A percentile compares a stretch with the other conserved stretches of the same genome.
phyloP scores from a whole-genome alignment of 2,113 vertebrate genomes.

The Harpagus bidentatus region DNA sequence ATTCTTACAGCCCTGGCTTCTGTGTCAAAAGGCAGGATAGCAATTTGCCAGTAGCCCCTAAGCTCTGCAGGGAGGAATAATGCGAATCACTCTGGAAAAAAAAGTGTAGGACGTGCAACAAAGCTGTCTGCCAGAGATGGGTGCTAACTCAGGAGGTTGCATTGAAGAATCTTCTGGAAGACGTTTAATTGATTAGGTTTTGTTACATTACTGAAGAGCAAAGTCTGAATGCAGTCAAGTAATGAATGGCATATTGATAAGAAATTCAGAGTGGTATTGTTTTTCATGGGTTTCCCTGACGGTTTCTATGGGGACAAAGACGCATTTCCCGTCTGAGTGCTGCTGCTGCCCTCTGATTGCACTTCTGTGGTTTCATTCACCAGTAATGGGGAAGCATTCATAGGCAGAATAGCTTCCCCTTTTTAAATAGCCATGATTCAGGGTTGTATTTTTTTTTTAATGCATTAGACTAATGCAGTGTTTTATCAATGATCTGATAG shows the following conservation, averaged over 20 bases:
- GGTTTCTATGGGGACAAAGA: slow-evolving; percentile 73
- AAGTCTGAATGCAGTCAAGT: slow-evolving; percentile 53
- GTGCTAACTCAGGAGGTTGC: slow-evolving; percentile 19
- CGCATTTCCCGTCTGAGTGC: slow-evolving; percentile 69
- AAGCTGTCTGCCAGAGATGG: neutral
- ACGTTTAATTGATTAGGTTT: slow-evolving; percentile 30
- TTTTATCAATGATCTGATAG: slow-evolving; percentile 71
- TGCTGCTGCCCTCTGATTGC: slow-evolving; percentile 64
- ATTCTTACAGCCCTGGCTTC: neutral
- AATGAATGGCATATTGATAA: slow-evolving; percentile 59
- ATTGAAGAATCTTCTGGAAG: slow-evolving; percentile 46
- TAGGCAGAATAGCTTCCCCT: slow-evolving; percentile 68
- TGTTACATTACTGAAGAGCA: slow-evolving; percentile 49
- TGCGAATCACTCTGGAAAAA: neutral
- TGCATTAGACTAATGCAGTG: slow-evolving; percentile 67
- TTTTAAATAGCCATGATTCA: slow-evolving; percentile 68
- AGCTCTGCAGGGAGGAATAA: neutral
- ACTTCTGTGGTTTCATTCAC: slow-evolving; percentile 70
- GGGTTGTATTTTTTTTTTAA: slow-evolving; percentile 47
- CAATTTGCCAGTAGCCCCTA: neutral
- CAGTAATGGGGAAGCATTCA: slow-evolving; percentile 66
- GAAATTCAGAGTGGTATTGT: slow-evolving; percentile 56
- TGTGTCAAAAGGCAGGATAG: neutral
- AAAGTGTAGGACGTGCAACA: neutral
- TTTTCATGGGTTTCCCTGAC: slow-evolving; percentile 69